These are phyloP conservation scores for Microcebus tavaratra DNA, from an alignment of 2,113 vertebrate genomes.

Conservation along the genomic window DNA sequence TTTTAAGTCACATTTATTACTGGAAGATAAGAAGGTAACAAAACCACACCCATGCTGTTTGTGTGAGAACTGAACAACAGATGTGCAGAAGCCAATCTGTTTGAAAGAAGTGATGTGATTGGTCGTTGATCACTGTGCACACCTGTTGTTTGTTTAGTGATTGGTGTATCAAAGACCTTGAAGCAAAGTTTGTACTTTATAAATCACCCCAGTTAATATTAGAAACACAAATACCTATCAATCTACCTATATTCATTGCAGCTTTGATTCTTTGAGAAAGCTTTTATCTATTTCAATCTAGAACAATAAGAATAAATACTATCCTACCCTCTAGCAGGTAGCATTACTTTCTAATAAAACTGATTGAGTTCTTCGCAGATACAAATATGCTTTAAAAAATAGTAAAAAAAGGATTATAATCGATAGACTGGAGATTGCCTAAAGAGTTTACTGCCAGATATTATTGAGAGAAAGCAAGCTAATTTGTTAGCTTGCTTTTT, in stretches of 20 bases:
- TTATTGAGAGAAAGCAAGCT: neutral
- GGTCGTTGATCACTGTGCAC: neutral
- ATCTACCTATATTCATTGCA: neutral
- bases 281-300: neutral
- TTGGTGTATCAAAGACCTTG: neutral
- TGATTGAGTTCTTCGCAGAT: neutral
- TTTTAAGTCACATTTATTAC: neutral
- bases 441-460: neutral
- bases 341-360: slow-evolving; percentile 24
- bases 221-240: neutral
- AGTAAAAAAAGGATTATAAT: neutral
- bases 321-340: neutral
- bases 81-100: neutral
- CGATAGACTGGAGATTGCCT: neutral
- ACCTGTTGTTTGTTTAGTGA: neutral
- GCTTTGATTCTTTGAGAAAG: neutral
- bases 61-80: neutral
- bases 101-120: neutral
- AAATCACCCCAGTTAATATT: neutral
- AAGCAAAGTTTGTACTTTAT: neutral
- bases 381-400: neutral
- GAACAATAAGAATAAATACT: neutral
- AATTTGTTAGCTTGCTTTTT: neutral
- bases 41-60: neutral
- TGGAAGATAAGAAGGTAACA: neutral